Conservation (phyloP, 2,113 vertebrate species). For the Erythrolamprus reginae region DNA sequence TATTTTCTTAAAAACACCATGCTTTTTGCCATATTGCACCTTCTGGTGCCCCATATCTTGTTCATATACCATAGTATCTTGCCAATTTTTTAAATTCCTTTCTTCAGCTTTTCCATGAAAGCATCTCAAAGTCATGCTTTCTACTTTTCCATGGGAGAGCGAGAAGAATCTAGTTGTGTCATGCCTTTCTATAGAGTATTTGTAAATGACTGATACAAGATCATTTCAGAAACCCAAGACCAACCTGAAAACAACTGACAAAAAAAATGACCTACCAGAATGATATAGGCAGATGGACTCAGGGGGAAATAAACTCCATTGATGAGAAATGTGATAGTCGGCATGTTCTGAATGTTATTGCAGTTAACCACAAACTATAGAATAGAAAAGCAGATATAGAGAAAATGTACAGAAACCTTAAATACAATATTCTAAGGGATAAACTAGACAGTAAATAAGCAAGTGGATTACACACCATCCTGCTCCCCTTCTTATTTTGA, state of each 20-base stretch:
- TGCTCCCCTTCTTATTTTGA: too few species aligned
- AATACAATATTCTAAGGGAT: neutral
- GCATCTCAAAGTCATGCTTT: neutral
- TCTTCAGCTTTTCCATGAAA: neutral
- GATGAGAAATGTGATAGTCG: conserved; percentile 62
- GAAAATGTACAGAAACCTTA: neutral
- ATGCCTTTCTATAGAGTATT: neutral
- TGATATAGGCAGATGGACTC: conserved; percentile 57
- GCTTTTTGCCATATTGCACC: neutral
- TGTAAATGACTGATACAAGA: neutral
- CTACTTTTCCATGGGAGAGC: neutral
- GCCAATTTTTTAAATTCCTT: neutral
- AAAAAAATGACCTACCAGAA: conserved; percentile 30
- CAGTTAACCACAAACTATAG: conserved; percentile 61
- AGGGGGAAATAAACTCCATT: conserved; percentile 52
- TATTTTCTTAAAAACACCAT: neutral
- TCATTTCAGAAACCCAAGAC: neutral
- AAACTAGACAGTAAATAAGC: neutral
- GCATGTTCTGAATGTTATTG: conserved; percentile 48
- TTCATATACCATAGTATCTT: neutral
- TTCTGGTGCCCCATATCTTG: neutral
- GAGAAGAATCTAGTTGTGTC: neutral
- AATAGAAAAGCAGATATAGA: neutral
- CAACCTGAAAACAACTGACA: neutral
- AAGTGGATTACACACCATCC: neutral